Evolutionary conservation across 2,113 vertebrate species (phyloP).

Genomic region (Hypanus sabinus): DNA sequence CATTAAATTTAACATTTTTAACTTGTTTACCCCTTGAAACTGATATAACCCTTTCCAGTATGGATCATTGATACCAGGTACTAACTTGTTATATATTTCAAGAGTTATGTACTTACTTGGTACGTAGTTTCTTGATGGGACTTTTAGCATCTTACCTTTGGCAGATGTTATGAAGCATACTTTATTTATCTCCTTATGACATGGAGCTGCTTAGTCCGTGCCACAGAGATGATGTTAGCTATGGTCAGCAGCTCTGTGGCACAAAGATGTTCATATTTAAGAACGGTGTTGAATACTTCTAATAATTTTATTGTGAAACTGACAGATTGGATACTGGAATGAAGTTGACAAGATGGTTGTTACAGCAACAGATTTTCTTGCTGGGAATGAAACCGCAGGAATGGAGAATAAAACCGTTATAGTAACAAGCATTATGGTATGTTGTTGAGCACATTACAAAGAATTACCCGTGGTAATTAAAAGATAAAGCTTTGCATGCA

Average conservation of each 20-base stretch:
- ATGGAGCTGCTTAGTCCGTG: too few relatives aligned
- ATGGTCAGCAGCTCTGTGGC: too few relatives aligned
- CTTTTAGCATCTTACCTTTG: not conserved
- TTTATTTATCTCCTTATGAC: not conserved
- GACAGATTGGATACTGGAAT: conserved; percentile 96
- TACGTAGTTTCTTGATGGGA: not conserved
- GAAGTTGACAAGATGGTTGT: conserved; percentile 97
- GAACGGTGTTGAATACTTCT: not conserved
- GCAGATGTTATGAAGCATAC: not conserved
- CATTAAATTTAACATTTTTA: not conserved
- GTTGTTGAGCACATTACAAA: conserved; percentile 40
- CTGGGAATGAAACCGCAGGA: conserved; percentile 82
- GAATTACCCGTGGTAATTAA: not conserved
- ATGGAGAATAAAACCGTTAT: conserved; percentile 97
- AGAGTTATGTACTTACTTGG: not conserved
- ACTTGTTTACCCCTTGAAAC: not conserved
- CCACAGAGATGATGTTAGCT: too few relatives aligned
- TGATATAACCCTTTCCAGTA: too few relatives aligned
- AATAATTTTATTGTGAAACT: conserved; percentile 12
- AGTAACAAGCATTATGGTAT: conserved; percentile 97
- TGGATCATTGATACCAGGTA: not conserved
- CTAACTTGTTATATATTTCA: not conserved
- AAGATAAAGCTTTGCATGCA: conserved; percentile 38
- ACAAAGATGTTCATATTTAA: too few relatives aligned
- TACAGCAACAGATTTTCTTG: conserved; percentile 78